Conservation (phyloP, 2,888 invertebrate genomes). For the Andrena chrysosceles region DNA sequence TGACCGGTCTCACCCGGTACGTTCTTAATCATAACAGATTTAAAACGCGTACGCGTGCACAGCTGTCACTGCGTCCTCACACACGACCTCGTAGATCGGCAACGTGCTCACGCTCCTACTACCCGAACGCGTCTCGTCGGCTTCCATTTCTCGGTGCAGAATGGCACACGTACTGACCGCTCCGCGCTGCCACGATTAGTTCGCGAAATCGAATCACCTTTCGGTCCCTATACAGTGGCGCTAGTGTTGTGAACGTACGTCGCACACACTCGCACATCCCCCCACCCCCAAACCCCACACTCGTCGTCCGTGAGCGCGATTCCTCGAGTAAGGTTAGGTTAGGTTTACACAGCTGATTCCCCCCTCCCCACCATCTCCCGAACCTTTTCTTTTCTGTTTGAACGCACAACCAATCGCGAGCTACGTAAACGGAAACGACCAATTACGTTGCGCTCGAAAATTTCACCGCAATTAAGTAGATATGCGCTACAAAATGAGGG, state of each 20-base stretch:
- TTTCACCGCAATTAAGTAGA: not conserved
- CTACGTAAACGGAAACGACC: not conserved
- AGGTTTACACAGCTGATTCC: constrained; percentile 73
- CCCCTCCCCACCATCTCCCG: constrained; percentile 12
- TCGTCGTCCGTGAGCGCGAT: constrained; percentile 30
- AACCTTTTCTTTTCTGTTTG: not conserved
- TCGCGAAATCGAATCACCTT: constrained; percentile 75
- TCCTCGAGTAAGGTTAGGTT: constrained; percentile 44
- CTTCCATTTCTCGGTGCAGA: constrained; percentile 83
- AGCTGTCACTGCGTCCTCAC: constrained; percentile 75
- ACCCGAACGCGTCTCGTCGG: constrained; percentile 77
- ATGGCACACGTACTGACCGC: constrained; percentile 77
- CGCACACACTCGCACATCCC: constrained; percentile 28
- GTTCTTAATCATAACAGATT: constrained; percentile 73
- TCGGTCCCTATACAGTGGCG: constrained; percentile 72
- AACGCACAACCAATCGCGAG: constrained; percentile 9
- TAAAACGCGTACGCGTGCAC: constrained; percentile 71
- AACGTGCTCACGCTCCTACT: constrained; percentile 74
- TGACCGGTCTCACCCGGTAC: constrained; percentile 70
- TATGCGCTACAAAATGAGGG: not conserved
- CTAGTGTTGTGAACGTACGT: constrained; percentile 65
- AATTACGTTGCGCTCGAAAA: not conserved
- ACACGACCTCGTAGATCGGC: constrained; percentile 68
- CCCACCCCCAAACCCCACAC: constrained; percentile 6
- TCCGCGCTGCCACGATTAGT: constrained; percentile 71